Base-by-base conservation (phyloP, 2,888 invertebrate genomes). In the Meiosimyza decipiens region DNA sequence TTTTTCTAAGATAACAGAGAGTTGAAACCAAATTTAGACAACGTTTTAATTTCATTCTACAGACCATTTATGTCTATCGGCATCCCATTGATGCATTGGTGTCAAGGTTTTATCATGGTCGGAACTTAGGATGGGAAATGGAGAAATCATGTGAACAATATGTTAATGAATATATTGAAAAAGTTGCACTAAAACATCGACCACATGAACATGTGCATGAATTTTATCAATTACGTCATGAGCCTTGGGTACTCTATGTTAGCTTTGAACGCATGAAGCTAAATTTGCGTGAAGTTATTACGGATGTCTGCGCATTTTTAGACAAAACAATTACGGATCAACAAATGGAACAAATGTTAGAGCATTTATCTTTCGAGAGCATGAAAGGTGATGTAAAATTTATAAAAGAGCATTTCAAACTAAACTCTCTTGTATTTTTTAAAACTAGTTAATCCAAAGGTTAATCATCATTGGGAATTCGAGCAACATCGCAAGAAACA, bases 1-100 rank as follows among this genome's bases (percentile, higher is more conserved):
- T 28, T 28, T 28, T 28, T 4, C 28, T 28, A 28, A 28, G 28
- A 4, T 3, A 0, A 28, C 3, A 22, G 28, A 28, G 4, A 28
- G 3, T 4, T 28, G 28, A 28, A 28, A 28, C 4, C 28, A 3
- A 28, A 28, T 3, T 28, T 28, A 3, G 28, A 28, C 3, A 3
- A 3, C 4, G 28, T 28, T 28, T 28, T 28, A 28, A 3, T 28
- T 28, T 28, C 3, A 28, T 28, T 28, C 47, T 51, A 9, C 33
- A 92, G 89, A 88, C 94, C 22, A 90, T 96, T 68, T 96, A 95
- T 81, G 92, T 95, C 0, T 93, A 93, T 0, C 89, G 96, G 72
- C 94, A 96, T 85, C 94, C 95, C 0, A 92, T 94, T 82, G 95
- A 96, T 83, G 92, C 93, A 0, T 91, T 90, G 0, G 92, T 95